Conservation (phyloP, 2,888 invertebrate species). For the Kryphioiulus occultus region DNA sequence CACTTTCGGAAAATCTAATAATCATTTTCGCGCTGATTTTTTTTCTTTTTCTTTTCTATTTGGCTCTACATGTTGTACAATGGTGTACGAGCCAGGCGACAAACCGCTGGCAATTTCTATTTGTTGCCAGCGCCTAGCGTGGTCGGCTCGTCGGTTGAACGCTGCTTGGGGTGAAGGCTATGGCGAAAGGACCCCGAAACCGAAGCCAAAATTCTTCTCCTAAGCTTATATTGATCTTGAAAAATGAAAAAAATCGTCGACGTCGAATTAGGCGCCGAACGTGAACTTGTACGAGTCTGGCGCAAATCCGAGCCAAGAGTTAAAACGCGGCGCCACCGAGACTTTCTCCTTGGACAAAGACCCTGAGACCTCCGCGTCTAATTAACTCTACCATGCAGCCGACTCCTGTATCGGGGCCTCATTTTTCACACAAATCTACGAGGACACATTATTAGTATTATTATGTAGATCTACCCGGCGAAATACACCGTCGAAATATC, state of each 20-base stretch:
- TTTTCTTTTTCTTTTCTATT: not conserved
- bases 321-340: constrained; percentile 41
- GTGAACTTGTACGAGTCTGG: constrained; percentile 15
- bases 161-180: not conserved
- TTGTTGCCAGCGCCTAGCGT: not conserved
- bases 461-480: not conserved
- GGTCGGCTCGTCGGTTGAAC: not conserved
- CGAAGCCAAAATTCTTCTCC: constrained; percentile 48
- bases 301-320: constrained; percentile 22
- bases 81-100: not conserved
- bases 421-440: constrained; percentile 31
- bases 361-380: constrained; percentile 44
- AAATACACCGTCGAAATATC: not conserved
- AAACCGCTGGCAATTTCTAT: not conserved
- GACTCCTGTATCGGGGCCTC: constrained; percentile 17
- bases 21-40: not conserved
- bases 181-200: not conserved
- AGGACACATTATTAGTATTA: constrained; percentile 10
- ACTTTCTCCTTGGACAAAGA: constrained; percentile 44
- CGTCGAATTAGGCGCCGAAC: constrained; percentile 41
- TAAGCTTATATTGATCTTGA: constrained; percentile 15
- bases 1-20: not conserved
- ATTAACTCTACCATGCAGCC: constrained; percentile 29
- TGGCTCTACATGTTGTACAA: not conserved
- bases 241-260: constrained; percentile 20